These are phyloP conservation scores for Cyanistes caeruleus DNA, from an alignment of 2,113 vertebrate species.

Conservation along the genomic window DNA sequence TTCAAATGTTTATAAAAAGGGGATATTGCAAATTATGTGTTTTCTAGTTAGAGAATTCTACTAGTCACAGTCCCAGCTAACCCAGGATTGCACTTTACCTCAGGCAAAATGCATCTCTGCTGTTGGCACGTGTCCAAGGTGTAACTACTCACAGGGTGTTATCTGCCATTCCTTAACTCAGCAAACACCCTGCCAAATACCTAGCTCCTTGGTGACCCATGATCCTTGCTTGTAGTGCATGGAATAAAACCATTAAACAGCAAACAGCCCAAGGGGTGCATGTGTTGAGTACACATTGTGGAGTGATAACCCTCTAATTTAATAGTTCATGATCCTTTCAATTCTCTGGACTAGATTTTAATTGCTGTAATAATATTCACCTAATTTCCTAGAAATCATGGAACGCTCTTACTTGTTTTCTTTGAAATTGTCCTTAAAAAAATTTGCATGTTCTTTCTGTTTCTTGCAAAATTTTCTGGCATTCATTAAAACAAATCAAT, in stretches of 20 bases:
- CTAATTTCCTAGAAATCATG: background rate
- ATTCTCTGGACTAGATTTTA: background rate
- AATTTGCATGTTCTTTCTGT: background rate
- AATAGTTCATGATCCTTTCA: background rate
- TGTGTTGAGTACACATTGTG: background rate
- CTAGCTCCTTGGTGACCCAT: background rate
- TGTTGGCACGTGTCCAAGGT: background rate
- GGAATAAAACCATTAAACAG: background rate
- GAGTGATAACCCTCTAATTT: background rate
- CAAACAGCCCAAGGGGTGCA: background rate
- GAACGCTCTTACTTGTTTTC: background rate
- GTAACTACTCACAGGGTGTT: background rate
- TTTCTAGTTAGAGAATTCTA: background rate
- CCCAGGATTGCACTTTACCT: background rate
- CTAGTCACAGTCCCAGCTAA: background rate
- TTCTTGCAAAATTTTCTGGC: background rate
- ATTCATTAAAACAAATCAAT: background rate
- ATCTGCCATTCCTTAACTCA: background rate
- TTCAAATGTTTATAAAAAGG: background rate
- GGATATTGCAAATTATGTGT: background rate
- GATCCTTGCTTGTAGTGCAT: background rate
- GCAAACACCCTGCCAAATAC: background rate
- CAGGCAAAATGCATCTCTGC: background rate
- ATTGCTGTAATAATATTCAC: background rate
- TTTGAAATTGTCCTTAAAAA: background rate